Evolutionary conservation across 2,888 invertebrate genomes (phyloP).

Genomic region (Drosophila fungiperda): DNA sequence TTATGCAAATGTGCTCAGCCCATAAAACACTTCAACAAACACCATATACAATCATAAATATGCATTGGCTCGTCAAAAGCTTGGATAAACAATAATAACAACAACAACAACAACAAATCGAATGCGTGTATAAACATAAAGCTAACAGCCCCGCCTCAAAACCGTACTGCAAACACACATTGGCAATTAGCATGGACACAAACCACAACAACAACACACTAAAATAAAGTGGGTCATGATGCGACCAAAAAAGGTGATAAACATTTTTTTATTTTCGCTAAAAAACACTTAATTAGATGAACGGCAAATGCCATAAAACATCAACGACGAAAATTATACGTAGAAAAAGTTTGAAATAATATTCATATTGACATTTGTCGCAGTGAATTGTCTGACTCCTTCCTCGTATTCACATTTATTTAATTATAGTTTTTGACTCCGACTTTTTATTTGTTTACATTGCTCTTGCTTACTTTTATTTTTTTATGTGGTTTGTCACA

Average conservation of each 20-base stretch:
- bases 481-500: conserved; percentile 9
- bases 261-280: conserved; percentile 29
- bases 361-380: conserved; percentile 53
- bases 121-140: conserved; percentile 42
- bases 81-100: conserved; percentile 21
- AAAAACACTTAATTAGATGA: conserved; percentile 43
- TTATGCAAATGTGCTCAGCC: conserved; percentile 62
- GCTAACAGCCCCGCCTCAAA: conserved; percentile 32
- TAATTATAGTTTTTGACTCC: conserved; percentile 51
- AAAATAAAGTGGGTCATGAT: conserved; percentile 66
- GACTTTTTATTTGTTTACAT: conserved; percentile 41
- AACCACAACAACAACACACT: conserved; percentile 24
- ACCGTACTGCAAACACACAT: conserved; percentile 28
- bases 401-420: conserved; percentile 34
- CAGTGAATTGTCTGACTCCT: conserved; percentile 25
- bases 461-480: conserved; percentile 13
- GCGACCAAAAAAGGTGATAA: conserved; percentile 62
- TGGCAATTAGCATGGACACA: conserved; percentile 15
- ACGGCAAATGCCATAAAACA: conserved; percentile 49
- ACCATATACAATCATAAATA: conserved; percentile 44
- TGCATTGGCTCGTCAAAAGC: conserved; percentile 62
- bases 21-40: conserved; percentile 42
- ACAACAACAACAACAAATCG: conserved; percentile 12
- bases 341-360: conserved; percentile 16
- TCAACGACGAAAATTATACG: conserved; percentile 15